Evolutionary conservation across 2,888 invertebrate species (phyloP).

Genomic region (Agrenia bidenticulata): DNA sequence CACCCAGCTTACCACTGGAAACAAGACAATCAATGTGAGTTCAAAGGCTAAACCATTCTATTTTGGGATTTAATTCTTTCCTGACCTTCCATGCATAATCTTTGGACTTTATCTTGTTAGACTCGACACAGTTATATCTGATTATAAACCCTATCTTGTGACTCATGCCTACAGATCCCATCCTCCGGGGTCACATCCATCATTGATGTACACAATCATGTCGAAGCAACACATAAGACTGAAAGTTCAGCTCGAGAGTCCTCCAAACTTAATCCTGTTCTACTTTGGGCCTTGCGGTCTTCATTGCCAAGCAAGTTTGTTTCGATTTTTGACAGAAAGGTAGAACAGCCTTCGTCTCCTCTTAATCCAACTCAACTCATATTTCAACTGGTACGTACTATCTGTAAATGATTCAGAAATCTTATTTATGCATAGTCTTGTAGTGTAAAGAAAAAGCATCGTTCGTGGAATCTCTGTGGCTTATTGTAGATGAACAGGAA

Average conservation of each 20-base stretch:
- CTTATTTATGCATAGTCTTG: no score
- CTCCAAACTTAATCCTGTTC: slow-evolving; percentile 58
- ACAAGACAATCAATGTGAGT: slow-evolving; percentile 12
- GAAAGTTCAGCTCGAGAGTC: neutral
- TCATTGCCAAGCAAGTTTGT: slow-evolving; percentile 65
- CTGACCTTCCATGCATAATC: no score
- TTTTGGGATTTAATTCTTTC: neutral
- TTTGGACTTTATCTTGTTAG: no score
- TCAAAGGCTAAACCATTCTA: neutral
- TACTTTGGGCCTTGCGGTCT: slow-evolving; percentile 71
- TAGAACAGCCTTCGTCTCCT: slow-evolving; percentile 16
- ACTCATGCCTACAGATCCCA: neutral
- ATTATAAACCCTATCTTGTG: neutral
- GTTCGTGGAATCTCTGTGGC: no score
- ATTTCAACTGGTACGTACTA: slow-evolving; percentile 41
- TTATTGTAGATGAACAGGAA: slow-evolving; percentile 42
- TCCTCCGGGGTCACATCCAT: neutral
- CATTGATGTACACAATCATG: neutral
- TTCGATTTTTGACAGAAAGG: slow-evolving; percentile 34
- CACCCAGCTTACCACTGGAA: slow-evolving; percentile 30
- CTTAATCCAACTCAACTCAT: slow-evolving; percentile 38
- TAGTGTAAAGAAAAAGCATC: no score
- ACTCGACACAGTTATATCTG: no score
- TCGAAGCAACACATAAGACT: neutral
- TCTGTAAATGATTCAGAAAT: no score